Evolutionary conservation across 2,113 vertebrate genomes (phyloP).

Genomic region (Pandion haliaetus): DNA sequence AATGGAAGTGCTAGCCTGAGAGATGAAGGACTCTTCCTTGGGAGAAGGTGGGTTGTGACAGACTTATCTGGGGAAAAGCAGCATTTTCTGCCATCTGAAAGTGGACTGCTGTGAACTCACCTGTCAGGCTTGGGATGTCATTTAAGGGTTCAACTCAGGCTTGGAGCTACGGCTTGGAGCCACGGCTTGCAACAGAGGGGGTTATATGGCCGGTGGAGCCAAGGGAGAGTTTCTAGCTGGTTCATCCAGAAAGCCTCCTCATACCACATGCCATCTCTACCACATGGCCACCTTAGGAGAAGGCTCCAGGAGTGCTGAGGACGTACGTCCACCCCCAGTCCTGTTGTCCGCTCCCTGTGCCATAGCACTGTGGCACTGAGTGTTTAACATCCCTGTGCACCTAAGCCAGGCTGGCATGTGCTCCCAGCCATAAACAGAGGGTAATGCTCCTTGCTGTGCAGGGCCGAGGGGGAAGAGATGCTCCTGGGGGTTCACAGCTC

Average conservation of each 20-base stretch:
- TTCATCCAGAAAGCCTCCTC: not conserved
- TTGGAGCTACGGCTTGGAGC: not conserved
- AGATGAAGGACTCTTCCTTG: not conserved
- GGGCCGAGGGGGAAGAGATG: not conserved
- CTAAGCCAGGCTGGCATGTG: not conserved
- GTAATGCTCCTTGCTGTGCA: not conserved
- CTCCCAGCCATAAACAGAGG: not conserved
- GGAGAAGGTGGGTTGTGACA: not conserved
- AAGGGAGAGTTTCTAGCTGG: not conserved
- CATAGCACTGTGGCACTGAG: not conserved
- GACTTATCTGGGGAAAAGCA: not conserved
- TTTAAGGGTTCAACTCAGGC: not conserved
- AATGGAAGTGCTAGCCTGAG: not conserved
- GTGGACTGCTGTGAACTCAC: not conserved
- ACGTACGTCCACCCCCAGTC: rapidly evolving
- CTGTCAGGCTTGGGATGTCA: not conserved
- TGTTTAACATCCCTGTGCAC: not conserved
- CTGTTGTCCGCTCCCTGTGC: not conserved
- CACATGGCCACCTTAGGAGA: not conserved
- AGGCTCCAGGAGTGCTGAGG: not conserved
- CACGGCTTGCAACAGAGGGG: not conserved
- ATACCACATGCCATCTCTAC: not conserved
- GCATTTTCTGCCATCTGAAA: not conserved
- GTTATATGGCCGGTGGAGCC: not conserved
- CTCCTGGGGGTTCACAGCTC: not conserved